These are phyloP conservation scores for Recurvirostra avosetta DNA, from an alignment of 2,113 vertebrate genomes.

Conservation along the genomic window DNA sequence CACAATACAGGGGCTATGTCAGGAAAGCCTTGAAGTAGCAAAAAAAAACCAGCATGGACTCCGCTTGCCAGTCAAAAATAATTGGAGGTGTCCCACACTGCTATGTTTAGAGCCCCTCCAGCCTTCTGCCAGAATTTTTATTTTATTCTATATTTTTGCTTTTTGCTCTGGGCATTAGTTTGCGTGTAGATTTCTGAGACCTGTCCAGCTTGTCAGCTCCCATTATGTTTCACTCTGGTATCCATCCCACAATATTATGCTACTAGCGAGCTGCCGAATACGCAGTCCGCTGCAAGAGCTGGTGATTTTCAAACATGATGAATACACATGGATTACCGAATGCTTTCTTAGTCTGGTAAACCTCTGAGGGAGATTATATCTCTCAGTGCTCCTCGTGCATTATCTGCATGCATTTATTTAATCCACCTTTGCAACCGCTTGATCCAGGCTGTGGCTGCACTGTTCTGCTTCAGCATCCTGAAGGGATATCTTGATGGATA, in stretches of 20 bases:
- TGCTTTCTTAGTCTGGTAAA: background rate
- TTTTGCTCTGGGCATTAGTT: constrained; percentile 82
- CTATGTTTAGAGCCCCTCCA: constrained; percentile 81
- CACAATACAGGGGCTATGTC: background rate
- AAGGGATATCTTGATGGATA: background rate
- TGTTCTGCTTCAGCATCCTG: background rate
- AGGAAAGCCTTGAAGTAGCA: constrained; percentile 38
- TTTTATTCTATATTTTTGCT: constrained; percentile 56
- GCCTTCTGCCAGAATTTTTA: constrained; percentile 67
- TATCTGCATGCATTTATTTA: background rate
- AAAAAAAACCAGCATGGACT: background rate
- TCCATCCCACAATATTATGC: constrained; percentile 7
- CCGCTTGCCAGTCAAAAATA: constrained; percentile 61
- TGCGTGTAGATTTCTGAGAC: constrained; percentile 81
- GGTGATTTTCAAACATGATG: background rate
- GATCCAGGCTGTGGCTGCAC: background rate
- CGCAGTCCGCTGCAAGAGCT: background rate
- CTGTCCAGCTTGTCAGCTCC: constrained; percentile 83
- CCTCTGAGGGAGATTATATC: background rate
- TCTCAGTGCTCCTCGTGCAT: background rate
- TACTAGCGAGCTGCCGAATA: constrained; percentile 6
- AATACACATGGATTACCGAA: background rate
- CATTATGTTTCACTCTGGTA: constrained; percentile 72
- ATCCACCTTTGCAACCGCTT: background rate
- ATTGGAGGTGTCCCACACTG: constrained; percentile 62